Base-by-base conservation (phyloP, 2,797 vertebrate species). In the Gastrophryne carolinensis region DNA sequence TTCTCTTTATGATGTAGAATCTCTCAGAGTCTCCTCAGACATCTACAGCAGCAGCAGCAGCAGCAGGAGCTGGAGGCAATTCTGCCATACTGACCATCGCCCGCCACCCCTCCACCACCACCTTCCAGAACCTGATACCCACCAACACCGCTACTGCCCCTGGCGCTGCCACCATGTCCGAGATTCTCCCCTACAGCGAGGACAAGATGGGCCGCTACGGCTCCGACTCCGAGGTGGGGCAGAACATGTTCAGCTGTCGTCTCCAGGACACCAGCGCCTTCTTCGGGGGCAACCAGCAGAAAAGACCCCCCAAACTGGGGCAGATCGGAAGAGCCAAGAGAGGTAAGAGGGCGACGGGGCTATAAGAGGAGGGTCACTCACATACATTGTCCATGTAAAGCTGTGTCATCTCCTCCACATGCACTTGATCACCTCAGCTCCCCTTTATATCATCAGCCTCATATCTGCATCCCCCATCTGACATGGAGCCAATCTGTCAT, bases 191-290 rank as follows among this genome's bases (percentile, higher is more conserved):
- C 82, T 98, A 97, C 90, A 93, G 90, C 87, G 96, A 98, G 90
- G 95, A 96, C 80, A 98, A 98, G 84, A 97, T 98, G 96, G 95
- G 82, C 86, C 95, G 94, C 88, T 98, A 96, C 81, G 95, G 95
- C 84, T 88, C 93, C 79, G 96, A 98, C 87, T 91, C 92, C 82
- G 96, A 98, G 85, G 94, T 95, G 86, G 93, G 90, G 75, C 95
- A 98, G 85, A 93, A 98, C 90, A 95, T 96, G 87, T 98, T 97
- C 92, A 97, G 96, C 91, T 98, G 96, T 89, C 95, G 96, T 86
- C 94, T 98, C 82, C 96, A 98, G 91, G 96, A 98, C 89, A 95
- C 95, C 83, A 97, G 89, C 93, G 92, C 96, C 84, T 98, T 97
- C 89, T 98, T 95, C 83, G 89, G 93, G 80, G 90, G 92, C 83